Evolutionary conservation across 2,797 vertebrate genomes (phyloP).

Genomic region (Diplodus puntazzo): DNA sequence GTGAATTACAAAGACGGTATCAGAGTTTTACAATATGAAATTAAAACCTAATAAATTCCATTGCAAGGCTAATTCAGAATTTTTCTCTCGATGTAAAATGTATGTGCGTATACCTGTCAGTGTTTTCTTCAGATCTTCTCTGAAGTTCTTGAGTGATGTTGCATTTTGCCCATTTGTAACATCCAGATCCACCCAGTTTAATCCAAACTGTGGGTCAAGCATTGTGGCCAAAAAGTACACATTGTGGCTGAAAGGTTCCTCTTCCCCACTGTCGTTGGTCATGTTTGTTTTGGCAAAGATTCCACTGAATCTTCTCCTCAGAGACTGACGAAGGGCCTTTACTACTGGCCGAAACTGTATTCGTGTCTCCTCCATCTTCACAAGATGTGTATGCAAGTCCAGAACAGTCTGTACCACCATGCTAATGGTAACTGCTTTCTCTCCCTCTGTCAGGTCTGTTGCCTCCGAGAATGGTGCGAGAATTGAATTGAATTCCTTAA

Average conservation of each 20-base stretch:
- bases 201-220: background rate
- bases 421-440: constrained; percentile 2
- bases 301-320: background rate
- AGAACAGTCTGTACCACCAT: background rate
- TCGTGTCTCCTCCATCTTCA: background rate
- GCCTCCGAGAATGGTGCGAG: background rate
- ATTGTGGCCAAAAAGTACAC: background rate
- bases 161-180: background rate
- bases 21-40: no score
- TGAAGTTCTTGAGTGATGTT: background rate
- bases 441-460: background rate
- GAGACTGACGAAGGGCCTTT: background rate
- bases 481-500: background rate
- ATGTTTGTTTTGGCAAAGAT: background rate
- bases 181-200: background rate
- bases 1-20: no score
- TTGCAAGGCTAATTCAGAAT: no score
- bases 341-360: background rate
- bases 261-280: background rate
- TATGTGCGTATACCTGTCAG: background rate
- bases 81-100: background rate
- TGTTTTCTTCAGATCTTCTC: background rate
- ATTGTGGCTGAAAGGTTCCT: background rate
- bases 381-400: constrained; percentile 10
- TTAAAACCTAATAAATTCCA: no score